Base-by-base conservation (phyloP, 2,888 invertebrate species). In the Sphaerophoria taeniata region DNA sequence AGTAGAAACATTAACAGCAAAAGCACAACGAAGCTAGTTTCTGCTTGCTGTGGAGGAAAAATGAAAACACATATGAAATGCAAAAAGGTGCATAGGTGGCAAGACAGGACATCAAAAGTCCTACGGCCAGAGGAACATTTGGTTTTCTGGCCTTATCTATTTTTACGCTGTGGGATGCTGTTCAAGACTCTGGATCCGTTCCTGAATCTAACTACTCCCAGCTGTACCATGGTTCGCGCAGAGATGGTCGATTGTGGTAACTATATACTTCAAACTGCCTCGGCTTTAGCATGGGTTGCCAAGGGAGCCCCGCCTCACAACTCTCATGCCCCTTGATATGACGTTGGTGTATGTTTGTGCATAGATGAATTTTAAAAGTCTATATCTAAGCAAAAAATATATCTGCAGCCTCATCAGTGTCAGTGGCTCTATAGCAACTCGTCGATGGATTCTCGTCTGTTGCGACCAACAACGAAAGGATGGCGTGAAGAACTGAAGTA, bases 71-170 rank as follows among this genome's bases (percentile, higher is more conserved):
- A 78, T 36, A 65, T 60, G 56, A 78, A 70, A 84, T 84, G 84
- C 80, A 80, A 76, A 79, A 76, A 79, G 71, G 71, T 84, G 79
- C 84, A 84, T 72, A 84, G 84, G 80, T 84, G 76, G 84, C 80
- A 84, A 72, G 72, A 80, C 61, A 72, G 80, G 70, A 72, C 80
- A 75, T 84, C 79, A 84, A 79, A 75, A 80, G 71, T 58, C 75
- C 75, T 72, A 56, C 75, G 61, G 84, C 67, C 31, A 34, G 31
- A 24, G 72, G 63, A 65, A 71, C 24, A 75, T 55, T 58, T 61
- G 74, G 60, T 71, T 65, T 47, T 63, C 73, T 63, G 49, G 70
- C 65, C 69, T 80, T 84, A 84, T 84, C 83, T 84, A 73, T 72
- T 80, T 80, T 85, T 72, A 61, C 80, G 80, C 72, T 49, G 65